Base-by-base conservation (phyloP, 1,140 invertebrate genomes). In the Zaprionus gabonicus region DNA sequence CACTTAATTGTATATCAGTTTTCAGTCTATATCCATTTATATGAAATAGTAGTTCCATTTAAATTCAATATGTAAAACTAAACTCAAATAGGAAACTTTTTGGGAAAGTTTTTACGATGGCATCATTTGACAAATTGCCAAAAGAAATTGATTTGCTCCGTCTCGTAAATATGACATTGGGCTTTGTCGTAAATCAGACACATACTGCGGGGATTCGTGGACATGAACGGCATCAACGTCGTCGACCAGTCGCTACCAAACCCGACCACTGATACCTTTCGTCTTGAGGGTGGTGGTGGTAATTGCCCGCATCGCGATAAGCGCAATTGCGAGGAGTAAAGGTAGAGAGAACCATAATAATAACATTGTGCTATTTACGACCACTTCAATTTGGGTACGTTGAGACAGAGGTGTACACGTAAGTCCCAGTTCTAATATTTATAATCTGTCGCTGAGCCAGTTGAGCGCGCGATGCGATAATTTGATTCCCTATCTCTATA, bases 351-450 rank as follows among this genome's bases (percentile, higher is more conserved):
- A 25, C 46, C 46, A 25, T 59, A 59, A 25, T n/a, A 36, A 23
- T 60, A 67, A 60, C 17, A 28, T 34, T 23, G 25, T 28, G 49
- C 58, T 75, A 71, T 75, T 64, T 75, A 75, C 71, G 59, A 28
- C 67, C 72, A 71, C 67, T 75, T 75, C 31, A 74, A 56, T 56
- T 49, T 56, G 23, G 49, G 10, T 31, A 58, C 49, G 36, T 23
- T 55, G 2, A 41, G 46, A 63, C 55, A 34, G 17, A 65, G 27
- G 38, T 36, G 9, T 44, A 56, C 13, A 38, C 9, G n/a, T 20
- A n/a, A 10, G 20, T n/a, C 17, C 20, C 3, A n/a, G 15, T 31
- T 31, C 1, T 0, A 10, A 67, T 60, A 34, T 67, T 53, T 56
- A 56, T 53, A 53, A 68, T 73, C 69, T 46, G 3, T 46, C 12